These are phyloP conservation scores for Polypterus senegalus DNA, from an alignment of 2,113 vertebrate species.

Conservation along the genomic window DNA sequence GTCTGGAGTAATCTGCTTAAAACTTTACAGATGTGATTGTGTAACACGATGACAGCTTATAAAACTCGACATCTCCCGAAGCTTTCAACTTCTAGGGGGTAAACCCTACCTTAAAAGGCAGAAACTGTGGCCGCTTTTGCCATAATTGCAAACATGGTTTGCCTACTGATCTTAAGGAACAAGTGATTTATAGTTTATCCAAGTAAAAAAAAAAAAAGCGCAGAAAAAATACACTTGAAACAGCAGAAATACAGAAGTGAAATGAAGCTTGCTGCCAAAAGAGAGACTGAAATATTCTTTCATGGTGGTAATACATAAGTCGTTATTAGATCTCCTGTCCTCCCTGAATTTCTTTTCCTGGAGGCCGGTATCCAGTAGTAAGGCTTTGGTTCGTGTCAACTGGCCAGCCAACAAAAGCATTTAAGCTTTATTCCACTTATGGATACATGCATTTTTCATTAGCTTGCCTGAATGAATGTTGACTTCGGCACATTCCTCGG, in stretches of 20 bases:
- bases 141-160: constrained; percentile 28
- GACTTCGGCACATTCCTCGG: too few relatives aligned
- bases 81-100: constrained; percentile 20
- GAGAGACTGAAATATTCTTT: background rate
- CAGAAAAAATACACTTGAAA: background rate
- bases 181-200: constrained; percentile 1
- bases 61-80: constrained; percentile 25
- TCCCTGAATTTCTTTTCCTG: too few relatives aligned
- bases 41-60: constrained; percentile 37
- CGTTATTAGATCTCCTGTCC: too few relatives aligned
- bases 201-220: background rate
- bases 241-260: background rate
- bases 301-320: background rate
- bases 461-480: too few relatives aligned
- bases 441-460: too few relatives aligned
- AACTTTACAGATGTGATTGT: constrained; percentile 36
- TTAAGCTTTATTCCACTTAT: too few relatives aligned
- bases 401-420: too few relatives aligned
- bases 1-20: constrained; percentile 29
- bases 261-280: background rate
- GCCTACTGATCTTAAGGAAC: constrained; percentile 6
- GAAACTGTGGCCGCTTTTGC: constrained; percentile 26
- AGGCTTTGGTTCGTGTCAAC: too few relatives aligned
- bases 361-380: too few relatives aligned
- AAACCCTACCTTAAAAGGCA: constrained; percentile 54